These are phyloP conservation scores for Hypercompe scribonia DNA, from an alignment of 2,888 invertebrate species.

Conservation along the genomic window DNA sequence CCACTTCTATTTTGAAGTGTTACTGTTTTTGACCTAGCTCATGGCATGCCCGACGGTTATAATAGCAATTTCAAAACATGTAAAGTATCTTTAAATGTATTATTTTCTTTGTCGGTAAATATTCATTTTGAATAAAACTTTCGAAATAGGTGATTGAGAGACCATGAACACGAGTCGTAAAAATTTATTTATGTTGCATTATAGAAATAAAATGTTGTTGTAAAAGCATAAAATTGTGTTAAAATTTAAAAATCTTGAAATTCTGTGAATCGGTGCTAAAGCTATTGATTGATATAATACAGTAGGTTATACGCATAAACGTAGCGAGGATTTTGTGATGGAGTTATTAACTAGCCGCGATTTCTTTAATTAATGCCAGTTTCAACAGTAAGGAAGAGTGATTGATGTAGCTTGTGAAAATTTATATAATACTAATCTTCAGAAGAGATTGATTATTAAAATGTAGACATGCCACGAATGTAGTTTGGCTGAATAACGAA, in stretches of 20 bases:
- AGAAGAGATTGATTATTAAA: too few species aligned
- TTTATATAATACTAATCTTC: not conserved
- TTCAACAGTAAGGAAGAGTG: not conserved
- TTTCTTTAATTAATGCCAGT: not conserved
- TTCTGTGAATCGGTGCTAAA: slow-evolving; percentile 9
- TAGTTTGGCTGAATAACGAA: too few species aligned
- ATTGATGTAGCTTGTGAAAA: not conserved
- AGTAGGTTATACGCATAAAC: not conserved
- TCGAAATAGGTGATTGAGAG: slow-evolving; percentile 53
- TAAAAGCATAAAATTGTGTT: slow-evolving; percentile 27
- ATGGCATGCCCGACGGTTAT: not conserved
- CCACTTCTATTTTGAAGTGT: not conserved
- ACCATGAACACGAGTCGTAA: slow-evolving; percentile 67
- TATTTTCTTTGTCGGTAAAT: slow-evolving; percentile 28
- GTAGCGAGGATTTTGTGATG: not conserved
- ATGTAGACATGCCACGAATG: too few species aligned
- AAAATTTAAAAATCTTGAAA: slow-evolving; percentile 26
- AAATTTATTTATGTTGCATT: slow-evolving; percentile 61
- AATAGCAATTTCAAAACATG: slow-evolving; percentile 13
- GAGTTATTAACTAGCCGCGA: not conserved
- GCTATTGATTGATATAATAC: not conserved
- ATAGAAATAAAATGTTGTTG: slow-evolving; percentile 19
- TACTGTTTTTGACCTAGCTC: not conserved
- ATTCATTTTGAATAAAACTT: slow-evolving; percentile 49
- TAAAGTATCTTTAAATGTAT: slow-evolving; percentile 7